These are phyloP conservation scores for Sapayoa aenigma DNA, from an alignment of 2,113 vertebrate genomes.

Conservation along the genomic window DNA sequence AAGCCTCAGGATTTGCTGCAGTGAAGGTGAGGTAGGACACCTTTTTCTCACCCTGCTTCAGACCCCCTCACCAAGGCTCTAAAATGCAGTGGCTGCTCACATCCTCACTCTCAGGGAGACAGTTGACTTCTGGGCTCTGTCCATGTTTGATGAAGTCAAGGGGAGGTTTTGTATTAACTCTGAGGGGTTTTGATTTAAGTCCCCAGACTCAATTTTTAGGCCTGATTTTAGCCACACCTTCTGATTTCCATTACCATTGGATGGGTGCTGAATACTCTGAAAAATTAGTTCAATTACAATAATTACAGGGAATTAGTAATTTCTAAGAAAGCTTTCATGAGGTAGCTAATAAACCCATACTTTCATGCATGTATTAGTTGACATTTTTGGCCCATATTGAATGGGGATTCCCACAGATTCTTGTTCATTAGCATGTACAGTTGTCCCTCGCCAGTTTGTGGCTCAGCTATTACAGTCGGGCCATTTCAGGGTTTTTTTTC, in stretches of 20 bases:
- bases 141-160: background rate
- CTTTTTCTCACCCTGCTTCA: background rate
- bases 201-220: background rate
- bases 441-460: too few relatives aligned
- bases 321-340: slow-evolving; percentile 13
- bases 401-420: background rate
- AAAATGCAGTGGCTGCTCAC: background rate
- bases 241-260: background rate
- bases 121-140: background rate
- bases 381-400: background rate
- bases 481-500: too few relatives aligned
- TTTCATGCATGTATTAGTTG: background rate
- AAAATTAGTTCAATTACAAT: background rate
- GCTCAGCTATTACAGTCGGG: too few relatives aligned
- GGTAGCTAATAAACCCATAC: background rate
- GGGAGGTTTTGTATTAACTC: background rate
- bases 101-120: background rate
- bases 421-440: slow-evolving; percentile 22
- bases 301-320: slow-evolving; percentile 28
- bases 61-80: background rate
- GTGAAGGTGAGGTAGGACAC: background rate
- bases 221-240: background rate
- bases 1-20: background rate
- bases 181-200: background rate
- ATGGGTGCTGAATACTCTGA: background rate